Conservation (phyloP, 1,140 invertebrate genomes). For the Popillia japonica region DNA sequence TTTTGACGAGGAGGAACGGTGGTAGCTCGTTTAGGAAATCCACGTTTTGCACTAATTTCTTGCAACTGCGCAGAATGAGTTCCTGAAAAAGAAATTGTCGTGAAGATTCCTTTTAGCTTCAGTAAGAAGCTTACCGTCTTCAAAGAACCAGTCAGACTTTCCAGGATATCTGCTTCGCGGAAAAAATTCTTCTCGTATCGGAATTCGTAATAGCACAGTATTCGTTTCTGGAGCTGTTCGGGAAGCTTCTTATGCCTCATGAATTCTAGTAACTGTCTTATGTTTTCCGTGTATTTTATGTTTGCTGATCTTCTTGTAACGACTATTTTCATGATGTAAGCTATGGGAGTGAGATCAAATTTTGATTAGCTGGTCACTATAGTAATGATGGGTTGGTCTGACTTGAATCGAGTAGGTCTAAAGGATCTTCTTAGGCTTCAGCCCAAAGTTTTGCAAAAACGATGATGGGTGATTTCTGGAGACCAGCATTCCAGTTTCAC, state of each 20-base stretch:
- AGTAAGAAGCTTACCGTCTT: not conserved
- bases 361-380: not conserved
- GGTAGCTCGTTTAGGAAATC: conserved; percentile 51
- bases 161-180: conserved; percentile 46
- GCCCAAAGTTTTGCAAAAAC: too few species aligned
- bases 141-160: conserved; percentile 2
- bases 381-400: too few species aligned
- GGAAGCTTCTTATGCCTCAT: conserved; percentile 49
- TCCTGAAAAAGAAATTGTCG: conserved; percentile 12
- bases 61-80: conserved; percentile 48
- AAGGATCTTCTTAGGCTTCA: too few species aligned
- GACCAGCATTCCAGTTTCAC: too few species aligned
- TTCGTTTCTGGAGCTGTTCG: conserved; percentile 42
- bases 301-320: not conserved
- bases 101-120: not conserved
- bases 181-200: conserved; percentile 51
- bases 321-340: conserved; percentile 34
- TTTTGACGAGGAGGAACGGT: conserved; percentile 44
- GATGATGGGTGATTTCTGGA: too few species aligned
- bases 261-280: conserved; percentile 47
- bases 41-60: conserved; percentile 49
- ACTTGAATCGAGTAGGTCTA: too few species aligned
- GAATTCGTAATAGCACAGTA: conserved; percentile 50
- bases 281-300: conserved; percentile 44
- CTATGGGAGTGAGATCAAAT: not conserved